A percentile compares a stretch with the other conserved stretches of the same genome.
phyloP scores from a whole-genome alignment of 2,888 invertebrate species.

The Idaea dimidiata region DNA sequence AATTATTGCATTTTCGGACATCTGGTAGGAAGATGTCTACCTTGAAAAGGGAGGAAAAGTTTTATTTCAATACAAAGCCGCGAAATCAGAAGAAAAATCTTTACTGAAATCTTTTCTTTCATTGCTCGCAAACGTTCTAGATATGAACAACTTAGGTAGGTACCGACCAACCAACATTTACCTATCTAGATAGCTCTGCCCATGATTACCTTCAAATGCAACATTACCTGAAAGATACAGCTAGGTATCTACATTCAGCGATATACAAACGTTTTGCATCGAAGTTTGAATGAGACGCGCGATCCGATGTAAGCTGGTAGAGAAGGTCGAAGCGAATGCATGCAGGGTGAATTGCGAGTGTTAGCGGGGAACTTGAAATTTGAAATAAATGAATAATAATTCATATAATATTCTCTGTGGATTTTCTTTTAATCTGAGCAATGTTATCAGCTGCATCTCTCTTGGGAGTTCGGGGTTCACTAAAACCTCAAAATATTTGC shows the following conservation, averaged over 20 bases:
- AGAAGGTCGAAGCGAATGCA: constrained; percentile 62
- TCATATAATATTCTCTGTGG: too few relatives aligned
- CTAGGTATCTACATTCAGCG: background rate
- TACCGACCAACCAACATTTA: background rate
- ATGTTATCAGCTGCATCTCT: too few relatives aligned
- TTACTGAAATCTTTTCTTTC: too few relatives aligned
- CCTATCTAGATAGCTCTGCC: background rate
- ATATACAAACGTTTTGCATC: constrained; percentile 29
- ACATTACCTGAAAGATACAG: constrained; percentile 25
- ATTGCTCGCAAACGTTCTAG: background rate
- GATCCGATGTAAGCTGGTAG: constrained; percentile 43
- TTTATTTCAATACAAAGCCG: too few relatives aligned
- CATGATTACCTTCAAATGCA: constrained; percentile 17
- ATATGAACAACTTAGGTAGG: background rate
- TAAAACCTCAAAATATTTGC: too few relatives aligned
- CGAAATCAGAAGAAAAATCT: too few relatives aligned
- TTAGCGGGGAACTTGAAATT: constrained; percentile 6
- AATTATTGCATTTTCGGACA: too few relatives aligned
- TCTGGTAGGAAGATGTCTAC: too few relatives aligned
- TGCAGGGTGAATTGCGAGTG: constrained; percentile 31
- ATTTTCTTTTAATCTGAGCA: too few relatives aligned
- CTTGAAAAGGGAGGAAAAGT: too few relatives aligned
- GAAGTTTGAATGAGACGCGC: constrained; percentile 43
- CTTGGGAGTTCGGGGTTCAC: too few relatives aligned
- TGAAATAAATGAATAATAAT: too few relatives aligned